These are phyloP conservation scores for Amorpha juglandis DNA, from an alignment of 2,888 invertebrate genomes.

Conservation along the genomic window DNA sequence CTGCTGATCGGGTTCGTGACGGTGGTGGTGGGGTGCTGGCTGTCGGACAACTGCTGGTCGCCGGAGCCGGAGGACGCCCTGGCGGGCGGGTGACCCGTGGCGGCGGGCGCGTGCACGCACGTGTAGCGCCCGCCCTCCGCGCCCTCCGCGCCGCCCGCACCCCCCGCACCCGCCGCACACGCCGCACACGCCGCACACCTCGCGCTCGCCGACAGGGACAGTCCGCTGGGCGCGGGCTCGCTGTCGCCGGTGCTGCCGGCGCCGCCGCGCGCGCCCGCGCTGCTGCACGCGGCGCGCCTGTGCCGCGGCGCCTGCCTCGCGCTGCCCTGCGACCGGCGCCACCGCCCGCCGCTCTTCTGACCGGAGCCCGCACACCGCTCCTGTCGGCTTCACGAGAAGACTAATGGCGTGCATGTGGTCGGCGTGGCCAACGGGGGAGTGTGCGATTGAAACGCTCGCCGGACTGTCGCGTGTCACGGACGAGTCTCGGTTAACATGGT, in stretches of 20 bases:
- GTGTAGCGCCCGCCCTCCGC: conserved; percentile 82
- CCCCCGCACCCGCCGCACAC: conserved; percentile 31
- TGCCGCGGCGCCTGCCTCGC: conserved; percentile 70
- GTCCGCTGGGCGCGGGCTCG: conserved; percentile 65
- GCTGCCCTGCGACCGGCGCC: conserved; percentile 62
- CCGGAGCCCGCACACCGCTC: conserved; percentile 61
- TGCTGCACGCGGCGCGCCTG: conserved; percentile 68
- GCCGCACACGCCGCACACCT: background rate
- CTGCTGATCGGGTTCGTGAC: conserved; percentile 89
- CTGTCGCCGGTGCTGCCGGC: conserved; percentile 73
- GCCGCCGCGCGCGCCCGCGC: conserved; percentile 63
- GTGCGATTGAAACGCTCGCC: conserved; percentile 47
- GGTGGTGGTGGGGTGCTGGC: conserved; percentile 90
- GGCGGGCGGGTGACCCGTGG: conserved; percentile 88
- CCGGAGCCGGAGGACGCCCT: conserved; percentile 88
- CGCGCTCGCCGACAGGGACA: conserved; percentile 52
- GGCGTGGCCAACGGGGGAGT: conserved; percentile 69
- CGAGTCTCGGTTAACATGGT: conserved; percentile 46
- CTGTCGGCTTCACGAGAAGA: conserved; percentile 72
- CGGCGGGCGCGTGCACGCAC: conserved; percentile 85
- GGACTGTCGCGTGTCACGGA: conserved; percentile 1
- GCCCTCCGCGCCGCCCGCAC: conserved; percentile 42
- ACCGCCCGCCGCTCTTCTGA: conserved; percentile 65
- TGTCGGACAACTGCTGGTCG: conserved; percentile 91
- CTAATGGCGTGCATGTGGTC: conserved; percentile 71